Evolutionary conservation across 2,888 invertebrate species (phyloP), one percentile per base, ranked within the genome.

Genomic region (Drosophila cracens): DNA sequence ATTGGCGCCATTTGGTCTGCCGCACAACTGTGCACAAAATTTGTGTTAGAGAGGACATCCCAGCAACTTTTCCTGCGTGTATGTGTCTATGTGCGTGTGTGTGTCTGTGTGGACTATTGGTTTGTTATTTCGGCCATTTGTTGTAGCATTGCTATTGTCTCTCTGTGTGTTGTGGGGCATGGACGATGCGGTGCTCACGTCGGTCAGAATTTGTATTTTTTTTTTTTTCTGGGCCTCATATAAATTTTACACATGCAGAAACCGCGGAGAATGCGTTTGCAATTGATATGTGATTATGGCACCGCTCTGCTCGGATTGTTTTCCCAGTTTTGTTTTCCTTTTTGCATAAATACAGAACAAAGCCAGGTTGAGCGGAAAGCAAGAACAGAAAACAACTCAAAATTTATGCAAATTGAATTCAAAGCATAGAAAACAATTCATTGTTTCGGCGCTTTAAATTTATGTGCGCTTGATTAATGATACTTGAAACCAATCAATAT

Each of bases 1-100:
- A 86, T 83, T 86, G 87, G 82, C 88, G 87, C 87, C 87, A 81
- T 79, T 88, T 65, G 81, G 87, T 87, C 87, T 88, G 81, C 79
- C 79, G 68, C 81, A 87, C 65, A 81, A 61, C 31, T 31, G 31
- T 31, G 31, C 56, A 75, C 70, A 46, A 59, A 84, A 77, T 74
- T 51, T 79, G 63, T 71, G 79, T 67, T 79, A 52, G 59, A 60
- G 48, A 31, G 68, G 31, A 63, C 36, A 46, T 36, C 6, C 40
- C 21, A 6, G 6, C 38, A 49, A 10, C 34, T 18, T 34, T 61
- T 46, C 48, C 36, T 25, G 46, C 7, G 21, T 21, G 13, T 46
- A 7, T 36, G 36, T 7, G 34, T 43, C 29, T 25, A 34, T 21
- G 29, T 54, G 48, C 31, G 13, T 40, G 3, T 10, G 6, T 60